Evolutionary conservation across 2,113 vertebrate species (phyloP), one percentile per base, ranked within the genome.

Genomic region (Ageneiosus marmoratus): DNA sequence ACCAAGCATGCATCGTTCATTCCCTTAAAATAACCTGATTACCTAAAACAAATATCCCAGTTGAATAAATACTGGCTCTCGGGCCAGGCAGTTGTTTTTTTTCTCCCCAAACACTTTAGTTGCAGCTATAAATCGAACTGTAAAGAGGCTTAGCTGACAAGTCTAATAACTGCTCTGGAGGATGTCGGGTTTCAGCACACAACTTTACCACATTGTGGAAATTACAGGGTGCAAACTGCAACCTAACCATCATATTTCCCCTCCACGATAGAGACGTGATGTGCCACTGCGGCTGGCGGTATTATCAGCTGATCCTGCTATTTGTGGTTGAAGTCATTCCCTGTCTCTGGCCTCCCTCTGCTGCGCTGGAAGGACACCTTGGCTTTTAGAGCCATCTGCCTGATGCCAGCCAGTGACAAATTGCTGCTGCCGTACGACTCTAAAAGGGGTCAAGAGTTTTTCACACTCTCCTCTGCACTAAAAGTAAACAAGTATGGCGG

Each of bases 391-490:
- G 82, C 69, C 74, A 80, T 82, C 83, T 86, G 84, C 77, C 70
- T 75, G 63, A 76, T 83, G 79, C 78, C 82, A 73, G 56, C 62
- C 55, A 48, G 77, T 80, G 80, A 89, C 80, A 89, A 87, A 88
- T 87, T 69, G 86, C 70, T 84, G 79, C 32, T 70, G 72, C 86
- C 78, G 48, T 75, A 82, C 80, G 85, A 79, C 82, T 87, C 87
- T 86, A 86, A 88, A 89, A 85, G 85, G 86, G 85, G 86, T 88
- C 87, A 85, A 89, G 87, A 86, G 87, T 84, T 81, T 76, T 80
- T 78, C 46, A 80, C 80, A 60, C 84, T 86, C 72, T 82, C 51
- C 82, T 77, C 48, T 37, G 70, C 55, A 34, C 79, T 81, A 77
- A 84, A 87, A 82, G 84, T 86, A 88, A 85, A 83, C 81, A 80